These are phyloP conservation scores for Baryphthengus martii DNA, from an alignment of 2,113 vertebrate species.

Conservation along the genomic window DNA sequence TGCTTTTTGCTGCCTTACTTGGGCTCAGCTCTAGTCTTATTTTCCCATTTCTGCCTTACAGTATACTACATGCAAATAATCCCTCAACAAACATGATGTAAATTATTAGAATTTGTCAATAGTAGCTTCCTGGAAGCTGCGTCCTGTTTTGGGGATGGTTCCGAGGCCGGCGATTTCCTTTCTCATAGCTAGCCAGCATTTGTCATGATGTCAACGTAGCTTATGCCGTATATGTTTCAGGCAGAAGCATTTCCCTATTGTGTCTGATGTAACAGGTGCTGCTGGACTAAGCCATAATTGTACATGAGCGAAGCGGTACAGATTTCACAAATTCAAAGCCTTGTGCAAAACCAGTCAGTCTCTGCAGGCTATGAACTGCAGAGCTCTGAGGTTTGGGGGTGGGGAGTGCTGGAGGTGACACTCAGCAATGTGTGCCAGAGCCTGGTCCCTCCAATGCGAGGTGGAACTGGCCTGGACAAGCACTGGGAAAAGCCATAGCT, in stretches of 20 bases:
- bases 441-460: background rate
- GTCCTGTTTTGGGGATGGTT: background rate
- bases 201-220: background rate
- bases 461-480: background rate
- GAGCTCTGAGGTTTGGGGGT: background rate
- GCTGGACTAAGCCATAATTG: background rate
- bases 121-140: background rate
- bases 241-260: background rate
- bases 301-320: background rate
- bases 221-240: background rate
- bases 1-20: background rate
- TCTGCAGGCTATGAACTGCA: background rate
- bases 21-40: background rate
- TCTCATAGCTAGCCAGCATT: background rate
- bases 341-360: fast-evolving
- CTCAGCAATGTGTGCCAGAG: fast-evolving
- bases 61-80: background rate
- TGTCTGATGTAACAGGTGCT: background rate
- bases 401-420: background rate
- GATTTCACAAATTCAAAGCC: background rate
- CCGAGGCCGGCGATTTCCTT: background rate
- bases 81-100: background rate
- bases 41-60: background rate
- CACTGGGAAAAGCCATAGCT: background rate
- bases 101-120: background rate